Evolutionary conservation across 2,797 vertebrate species (phyloP).

Genomic region (Paramormyrops hopkinsi): DNA sequence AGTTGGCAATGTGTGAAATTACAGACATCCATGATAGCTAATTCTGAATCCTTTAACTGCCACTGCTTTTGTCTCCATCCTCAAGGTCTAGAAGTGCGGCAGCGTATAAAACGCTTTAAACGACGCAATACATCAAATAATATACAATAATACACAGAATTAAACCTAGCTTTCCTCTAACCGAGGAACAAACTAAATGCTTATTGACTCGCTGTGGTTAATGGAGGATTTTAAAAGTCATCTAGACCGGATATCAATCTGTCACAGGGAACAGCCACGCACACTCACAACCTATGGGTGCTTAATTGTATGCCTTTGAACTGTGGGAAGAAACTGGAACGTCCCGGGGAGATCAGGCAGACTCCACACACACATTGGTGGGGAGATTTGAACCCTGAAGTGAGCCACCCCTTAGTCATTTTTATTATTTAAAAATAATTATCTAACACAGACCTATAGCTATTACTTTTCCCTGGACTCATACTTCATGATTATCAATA

Average conservation of each 20-base stretch:
- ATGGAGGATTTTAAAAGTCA: not conserved
- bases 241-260: not conserved
- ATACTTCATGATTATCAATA: not conserved
- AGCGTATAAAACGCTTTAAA: not conserved
- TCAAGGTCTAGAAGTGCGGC: not conserved
- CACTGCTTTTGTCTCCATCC: not conserved
- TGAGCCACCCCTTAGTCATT: slow-evolving; percentile 5
- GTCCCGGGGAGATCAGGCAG: not conserved
- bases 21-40: not conserved
- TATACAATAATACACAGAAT: not conserved
- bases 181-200: not conserved
- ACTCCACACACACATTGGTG: not conserved
- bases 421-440: not conserved
- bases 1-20: not conserved
- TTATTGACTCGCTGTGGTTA: not conserved
- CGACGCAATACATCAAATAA: not conserved
- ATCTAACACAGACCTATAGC: not conserved
- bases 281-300: not conserved
- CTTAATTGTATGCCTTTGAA: not conserved
- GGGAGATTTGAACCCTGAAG: not conserved
- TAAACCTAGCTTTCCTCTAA: not conserved
- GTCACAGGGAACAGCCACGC: not conserved
- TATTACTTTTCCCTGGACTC: not conserved
- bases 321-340: not conserved
- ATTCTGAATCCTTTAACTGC: not conserved